These are phyloP conservation scores for Saturnia japonica DNA, from an alignment of 2,888 invertebrate genomes.

Conservation along the genomic window DNA sequence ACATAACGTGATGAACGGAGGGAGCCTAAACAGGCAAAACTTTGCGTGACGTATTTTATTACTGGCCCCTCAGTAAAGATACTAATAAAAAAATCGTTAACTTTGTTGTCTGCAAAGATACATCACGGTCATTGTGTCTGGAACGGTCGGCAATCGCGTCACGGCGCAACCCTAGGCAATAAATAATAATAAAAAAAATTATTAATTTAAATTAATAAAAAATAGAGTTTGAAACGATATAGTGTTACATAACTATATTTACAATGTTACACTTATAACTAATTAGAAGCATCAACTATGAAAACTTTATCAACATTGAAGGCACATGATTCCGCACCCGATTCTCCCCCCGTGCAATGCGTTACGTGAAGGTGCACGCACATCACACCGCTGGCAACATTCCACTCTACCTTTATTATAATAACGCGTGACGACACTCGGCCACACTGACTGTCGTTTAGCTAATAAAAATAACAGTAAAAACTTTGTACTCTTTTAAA, in stretches of 20 bases:
- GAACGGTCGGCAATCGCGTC: conserved; percentile 26
- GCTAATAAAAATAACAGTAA: not conserved
- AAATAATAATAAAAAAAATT: conserved; percentile 61
- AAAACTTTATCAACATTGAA: conserved; percentile 79
- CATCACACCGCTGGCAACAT: conserved; percentile 51
- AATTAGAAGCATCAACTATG: conserved; percentile 81
- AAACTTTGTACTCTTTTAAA: not conserved
- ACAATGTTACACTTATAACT: conserved; percentile 73
- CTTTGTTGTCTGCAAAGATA: not conserved
- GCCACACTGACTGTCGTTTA: not conserved
- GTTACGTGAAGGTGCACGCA: conserved; percentile 37
- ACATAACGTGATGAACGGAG: too few relatives aligned
- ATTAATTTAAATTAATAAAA: conserved; percentile 72
- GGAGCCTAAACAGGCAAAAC: too few relatives aligned
- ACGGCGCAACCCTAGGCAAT: conserved; percentile 63
- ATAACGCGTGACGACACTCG: conserved; percentile 26
- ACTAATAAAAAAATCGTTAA: too few relatives aligned
- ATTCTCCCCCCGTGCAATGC: conserved; percentile 64
- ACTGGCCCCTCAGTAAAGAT: too few relatives aligned
- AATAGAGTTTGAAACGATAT: conserved; percentile 72
- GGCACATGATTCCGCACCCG: conserved; percentile 82
- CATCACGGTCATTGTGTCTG: conserved; percentile 7
- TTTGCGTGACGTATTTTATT: too few relatives aligned
- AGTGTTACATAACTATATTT: conserved; percentile 72
- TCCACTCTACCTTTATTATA: conserved; percentile 29